Base-by-base conservation (phyloP, 2,113 vertebrate genomes). In the Holacanthus passer region DNA sequence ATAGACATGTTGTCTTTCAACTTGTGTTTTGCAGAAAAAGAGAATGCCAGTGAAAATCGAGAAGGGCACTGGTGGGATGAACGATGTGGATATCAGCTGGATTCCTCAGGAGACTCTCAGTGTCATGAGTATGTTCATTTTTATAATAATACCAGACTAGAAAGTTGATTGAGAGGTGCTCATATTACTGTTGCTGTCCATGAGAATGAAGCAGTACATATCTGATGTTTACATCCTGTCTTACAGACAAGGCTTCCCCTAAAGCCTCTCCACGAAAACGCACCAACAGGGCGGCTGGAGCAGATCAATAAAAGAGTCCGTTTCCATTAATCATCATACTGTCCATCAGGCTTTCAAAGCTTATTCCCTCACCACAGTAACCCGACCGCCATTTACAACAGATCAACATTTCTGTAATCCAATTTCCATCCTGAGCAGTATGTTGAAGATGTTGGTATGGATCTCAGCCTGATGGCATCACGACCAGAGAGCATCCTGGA, bases 51-150 rank as follows among this genome's bases (percentile, higher is more conserved):
- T 93, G 73, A 96, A 95, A 87, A 84, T 96, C 29, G 95, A 96
- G 89, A 95, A 91, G 16, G 95, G 95, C 43, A 96, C 95, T 0
- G 80, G 85, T 22, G 93, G 92, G 2, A 85, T 94, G 65, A 94
- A 55, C 10, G 89, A 95, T 11, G 95, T 96, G 77, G 95, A 96
- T 90, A 96, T 96, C 88, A 96, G 95, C 93, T 96, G 95, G 95
- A 95, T 96, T 68, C 95, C 95, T 70, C 94, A 94, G 92, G 95
- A 96, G 89, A 96, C 95, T 47, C 94, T 96, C 55, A 95, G 95
- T 35, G 88, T 71, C 82, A 95, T 96, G 94, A 96, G 95, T 96
- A 91, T 65, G 93, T 88, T 76, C n/a, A 31, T 47, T 67, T 77
- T 67, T 60, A n/a, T 66, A 41, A 12, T n/a, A n/a, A 56, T 19